Conservation (phyloP, 2,113 vertebrate species). For the Xiphophorus hellerii region DNA sequence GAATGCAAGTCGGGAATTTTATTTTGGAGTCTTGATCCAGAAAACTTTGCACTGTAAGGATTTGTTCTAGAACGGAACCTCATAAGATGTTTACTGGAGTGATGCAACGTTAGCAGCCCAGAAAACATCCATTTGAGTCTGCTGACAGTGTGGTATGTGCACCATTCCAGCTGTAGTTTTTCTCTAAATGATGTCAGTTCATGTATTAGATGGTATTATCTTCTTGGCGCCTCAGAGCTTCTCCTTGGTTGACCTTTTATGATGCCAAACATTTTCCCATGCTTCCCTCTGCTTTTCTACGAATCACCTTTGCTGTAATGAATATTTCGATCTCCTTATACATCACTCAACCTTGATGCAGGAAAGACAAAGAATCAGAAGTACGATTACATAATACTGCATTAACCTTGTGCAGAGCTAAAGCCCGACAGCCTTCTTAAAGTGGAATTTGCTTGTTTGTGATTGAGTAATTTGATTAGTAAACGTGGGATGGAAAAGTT, state of each 20-base stretch:
- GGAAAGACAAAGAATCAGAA: constrained; percentile 39
- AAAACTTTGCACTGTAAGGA: neutral
- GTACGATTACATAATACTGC: constrained; percentile 32
- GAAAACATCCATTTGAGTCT: constrained; percentile 22
- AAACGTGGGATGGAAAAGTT: constrained; percentile 10
- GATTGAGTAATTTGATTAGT: constrained; percentile 34
- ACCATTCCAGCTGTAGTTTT: neutral
- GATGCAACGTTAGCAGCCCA: constrained; percentile 24
- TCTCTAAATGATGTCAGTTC: constrained; percentile 14
- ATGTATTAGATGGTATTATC: constrained; percentile 41
- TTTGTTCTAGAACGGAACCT: constrained; percentile 24
- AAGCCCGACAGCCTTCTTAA: constrained; percentile 43
- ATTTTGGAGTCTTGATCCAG: constrained; percentile 1
- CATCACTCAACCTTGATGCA: constrained; percentile 21
- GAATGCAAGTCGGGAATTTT: constrained; percentile 43
- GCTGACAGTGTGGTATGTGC: constrained; percentile 16
- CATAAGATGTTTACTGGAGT: constrained; percentile 34
- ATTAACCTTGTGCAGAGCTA: constrained; percentile 15
- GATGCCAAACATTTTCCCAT: constrained; percentile 53
- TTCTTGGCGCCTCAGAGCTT: constrained; percentile 36
- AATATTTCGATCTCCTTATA: constrained; percentile 37
- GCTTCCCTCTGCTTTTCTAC: constrained; percentile 22
- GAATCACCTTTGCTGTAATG: constrained; percentile 44
- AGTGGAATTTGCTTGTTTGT: constrained; percentile 30
- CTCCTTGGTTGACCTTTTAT: constrained; percentile 59